Conservation (phyloP, 2,797 vertebrate genomes). For the Lagodon rhomboides region DNA sequence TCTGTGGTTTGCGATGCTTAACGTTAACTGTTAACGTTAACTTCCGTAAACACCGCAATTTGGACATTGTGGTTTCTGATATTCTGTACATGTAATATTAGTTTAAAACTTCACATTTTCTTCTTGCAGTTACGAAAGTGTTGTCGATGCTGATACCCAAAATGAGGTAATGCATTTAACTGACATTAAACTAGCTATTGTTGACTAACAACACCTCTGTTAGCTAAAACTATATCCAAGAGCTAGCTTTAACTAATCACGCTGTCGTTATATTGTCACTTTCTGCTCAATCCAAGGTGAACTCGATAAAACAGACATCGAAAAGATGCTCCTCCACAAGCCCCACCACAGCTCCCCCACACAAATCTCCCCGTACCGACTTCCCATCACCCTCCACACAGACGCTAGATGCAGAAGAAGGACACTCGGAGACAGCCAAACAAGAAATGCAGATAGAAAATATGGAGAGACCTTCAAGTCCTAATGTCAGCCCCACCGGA, state of each 20-base stretch:
- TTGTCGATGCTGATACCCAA: conserved; percentile 9
- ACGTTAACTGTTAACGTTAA: not conserved
- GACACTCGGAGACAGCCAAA: conserved; percentile 32
- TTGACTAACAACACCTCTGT: not conserved
- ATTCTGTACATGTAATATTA: not conserved
- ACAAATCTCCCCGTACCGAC: conserved; percentile 77
- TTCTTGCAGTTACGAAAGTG: conserved; percentile 42
- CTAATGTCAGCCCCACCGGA: conserved; percentile 52
- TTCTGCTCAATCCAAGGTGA: conserved; percentile 34
- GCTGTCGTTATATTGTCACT: not conserved
- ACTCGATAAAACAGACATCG: conserved; percentile 22
- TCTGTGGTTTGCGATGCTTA: not conserved
- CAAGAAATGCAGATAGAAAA: conserved; percentile 27
- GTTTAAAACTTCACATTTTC: not conserved
- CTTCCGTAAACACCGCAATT: not conserved
- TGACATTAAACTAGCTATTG: not conserved
- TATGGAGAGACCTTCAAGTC: conserved; percentile 16
- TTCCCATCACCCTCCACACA: conserved; percentile 11
- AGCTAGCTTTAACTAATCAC: not conserved
- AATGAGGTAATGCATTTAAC: conserved; percentile 59
- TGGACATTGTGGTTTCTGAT: not conserved
- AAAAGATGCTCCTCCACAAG: conserved; percentile 72
- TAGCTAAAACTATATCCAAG: no score
- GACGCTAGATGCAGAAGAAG: conserved; percentile 26
- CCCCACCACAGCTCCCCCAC: conserved; percentile 57